These are phyloP conservation scores for Tragelaphus scriptus DNA, from an alignment of 2,113 vertebrate genomes.

Conservation along the genomic window DNA sequence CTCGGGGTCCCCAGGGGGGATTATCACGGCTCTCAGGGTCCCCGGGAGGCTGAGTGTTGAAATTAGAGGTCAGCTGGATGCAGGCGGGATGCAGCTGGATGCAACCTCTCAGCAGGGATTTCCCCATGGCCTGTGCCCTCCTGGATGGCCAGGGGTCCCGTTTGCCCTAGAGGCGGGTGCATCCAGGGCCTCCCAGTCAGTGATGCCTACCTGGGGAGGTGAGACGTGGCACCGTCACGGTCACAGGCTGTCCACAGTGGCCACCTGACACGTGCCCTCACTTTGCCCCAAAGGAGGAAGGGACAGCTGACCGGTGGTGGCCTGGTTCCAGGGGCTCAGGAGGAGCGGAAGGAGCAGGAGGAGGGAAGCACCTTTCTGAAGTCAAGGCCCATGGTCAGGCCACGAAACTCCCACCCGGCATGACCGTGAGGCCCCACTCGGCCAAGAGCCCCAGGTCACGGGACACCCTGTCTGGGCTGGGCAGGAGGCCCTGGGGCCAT, in stretches of 20 bases:
- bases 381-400: not conserved
- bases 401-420: not conserved
- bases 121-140: too few relatives aligned
- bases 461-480: not conserved
- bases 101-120: rapidly evolving
- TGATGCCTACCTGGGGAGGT: not conserved
- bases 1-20: rapidly evolving
- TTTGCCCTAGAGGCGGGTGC: not conserved
- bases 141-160: not conserved
- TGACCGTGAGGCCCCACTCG: rapidly evolving
- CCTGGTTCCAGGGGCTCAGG: not conserved
- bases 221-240: rapidly evolving
- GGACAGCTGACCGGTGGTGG: not conserved
- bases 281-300: not conserved
- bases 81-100: too few relatives aligned
- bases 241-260: rapidly evolving
- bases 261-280: not conserved
- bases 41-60: rapidly evolving
- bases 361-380: not conserved
- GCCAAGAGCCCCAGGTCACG: rapidly evolving
- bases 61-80: rapidly evolving
- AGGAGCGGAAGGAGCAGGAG: not conserved
- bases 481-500: rapidly evolving
- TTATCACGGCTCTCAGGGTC: not conserved
- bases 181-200: not conserved